phyloP scores from a whole-genome alignment of 2,888 invertebrate species.

The Chymomyza caudatula region DNA sequence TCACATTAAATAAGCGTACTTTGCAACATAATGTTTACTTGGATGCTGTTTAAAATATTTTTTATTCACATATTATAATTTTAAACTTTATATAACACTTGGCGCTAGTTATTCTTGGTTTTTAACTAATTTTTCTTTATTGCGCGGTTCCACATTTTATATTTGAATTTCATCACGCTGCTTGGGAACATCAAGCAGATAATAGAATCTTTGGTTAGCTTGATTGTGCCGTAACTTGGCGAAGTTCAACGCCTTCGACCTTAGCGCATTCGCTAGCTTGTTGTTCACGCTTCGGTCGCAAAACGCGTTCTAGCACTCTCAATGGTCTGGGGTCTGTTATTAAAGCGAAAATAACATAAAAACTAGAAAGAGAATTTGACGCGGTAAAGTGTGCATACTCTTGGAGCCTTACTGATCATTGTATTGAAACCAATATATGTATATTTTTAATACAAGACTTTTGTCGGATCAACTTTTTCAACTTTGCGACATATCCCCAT shows the following conservation, averaged over 20 bases:
- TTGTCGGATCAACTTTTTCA: too few relatives aligned
- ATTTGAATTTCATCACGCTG: not conserved
- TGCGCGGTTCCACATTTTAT: not conserved
- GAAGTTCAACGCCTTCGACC: not conserved
- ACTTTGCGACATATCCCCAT: too few relatives aligned
- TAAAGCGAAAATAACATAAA: conserved; percentile 20
- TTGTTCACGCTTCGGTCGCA: conserved; percentile 26
- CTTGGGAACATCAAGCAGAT: not conserved
- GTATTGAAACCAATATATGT: not conserved
- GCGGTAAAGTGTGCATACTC: not conserved
- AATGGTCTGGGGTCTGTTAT: conserved; percentile 16
- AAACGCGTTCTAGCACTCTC: conserved; percentile 35
- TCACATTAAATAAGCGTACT: not conserved
- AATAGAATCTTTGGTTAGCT: not conserved
- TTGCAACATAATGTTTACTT: not conserved
- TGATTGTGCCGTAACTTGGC: not conserved
- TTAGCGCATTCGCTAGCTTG: not conserved
- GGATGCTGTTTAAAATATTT: not conserved
- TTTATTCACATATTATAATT: not conserved
- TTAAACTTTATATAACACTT: not conserved
- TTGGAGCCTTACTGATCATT: not conserved
- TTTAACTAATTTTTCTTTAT: not conserved
- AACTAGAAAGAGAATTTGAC: not conserved
- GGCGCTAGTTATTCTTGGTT: not conserved
- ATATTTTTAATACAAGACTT: too few relatives aligned